Conservation (phyloP, 2,797 vertebrate species). For the Sebastes steindachneri region DNA sequence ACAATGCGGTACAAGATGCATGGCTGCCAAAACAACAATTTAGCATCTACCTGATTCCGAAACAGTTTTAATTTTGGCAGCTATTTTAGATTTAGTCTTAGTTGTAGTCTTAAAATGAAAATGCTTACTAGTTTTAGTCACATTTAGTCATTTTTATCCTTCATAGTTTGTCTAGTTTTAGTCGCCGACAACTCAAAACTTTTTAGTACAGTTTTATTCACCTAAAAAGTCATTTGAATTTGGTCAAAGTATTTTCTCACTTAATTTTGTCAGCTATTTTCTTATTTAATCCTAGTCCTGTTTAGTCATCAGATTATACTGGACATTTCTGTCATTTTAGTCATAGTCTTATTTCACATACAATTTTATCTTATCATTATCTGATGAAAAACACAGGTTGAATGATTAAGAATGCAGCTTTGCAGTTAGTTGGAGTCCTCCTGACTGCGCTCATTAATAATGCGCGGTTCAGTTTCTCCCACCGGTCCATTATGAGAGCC, state of each 20-base stretch:
- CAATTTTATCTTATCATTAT: not conserved
- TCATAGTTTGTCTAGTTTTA: too few relatives aligned
- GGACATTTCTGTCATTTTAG: not conserved
- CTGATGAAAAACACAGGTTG: not conserved
- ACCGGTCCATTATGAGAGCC: too few relatives aligned
- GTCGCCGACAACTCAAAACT: too few relatives aligned
- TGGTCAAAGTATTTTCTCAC: rapidly evolving
- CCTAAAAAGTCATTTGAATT: not conserved
- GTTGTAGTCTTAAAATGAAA: too few relatives aligned
- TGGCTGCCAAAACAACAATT: not conserved
- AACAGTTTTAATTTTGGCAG: rapidly evolving
- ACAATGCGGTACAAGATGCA: not conserved
- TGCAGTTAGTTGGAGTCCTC: too few relatives aligned
- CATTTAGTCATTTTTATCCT: not conserved
- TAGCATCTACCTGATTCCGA: not conserved
- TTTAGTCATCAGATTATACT: not conserved
- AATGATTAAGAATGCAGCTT: not conserved
- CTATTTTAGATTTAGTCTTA: not conserved
- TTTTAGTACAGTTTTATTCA: too few relatives aligned
- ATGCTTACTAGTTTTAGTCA: not conserved
- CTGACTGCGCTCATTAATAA: too few relatives aligned
- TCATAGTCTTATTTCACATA: not conserved
- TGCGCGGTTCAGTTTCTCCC: too few relatives aligned
- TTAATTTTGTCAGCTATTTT: too few relatives aligned
- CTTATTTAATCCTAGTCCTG: not conserved